A percentile compares a stretch with the other conserved stretches of the same genome.
Conservation (phyloP, 1,140 invertebrate genomes). For the Oryzaephilus surinamensis region DNA sequence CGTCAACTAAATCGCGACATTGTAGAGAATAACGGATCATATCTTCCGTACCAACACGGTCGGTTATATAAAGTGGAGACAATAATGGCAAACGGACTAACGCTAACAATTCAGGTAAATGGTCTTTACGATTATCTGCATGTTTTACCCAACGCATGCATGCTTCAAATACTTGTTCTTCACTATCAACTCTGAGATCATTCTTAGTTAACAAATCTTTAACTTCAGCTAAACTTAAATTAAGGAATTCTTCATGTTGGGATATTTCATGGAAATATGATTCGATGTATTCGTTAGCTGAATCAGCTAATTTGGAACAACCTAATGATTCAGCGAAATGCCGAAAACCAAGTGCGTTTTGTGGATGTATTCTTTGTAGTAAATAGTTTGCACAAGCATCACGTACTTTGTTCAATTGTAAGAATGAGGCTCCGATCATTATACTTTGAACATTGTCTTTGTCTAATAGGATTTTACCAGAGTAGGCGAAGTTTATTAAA, state of each 20-base stretch:
- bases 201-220: conserved; percentile 64
- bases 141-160: conserved; percentile 75
- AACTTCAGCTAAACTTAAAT: conserved; percentile 52
- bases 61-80: conserved; percentile 72
- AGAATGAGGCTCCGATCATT: conserved; percentile 78
- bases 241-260: conserved; percentile 67
- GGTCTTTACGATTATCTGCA: conserved; percentile 44
- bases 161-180: conserved; percentile 73
- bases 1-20: conserved; percentile 71
- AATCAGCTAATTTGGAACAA: conserved; percentile 58
- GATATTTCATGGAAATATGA: conserved; percentile 74
- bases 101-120: conserved; percentile 61
- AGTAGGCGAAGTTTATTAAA: conserved; percentile 82
- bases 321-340: conserved; percentile 75
- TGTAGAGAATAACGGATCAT: conserved; percentile 63
- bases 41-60: conserved; percentile 74
- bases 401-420: conserved; percentile 70
- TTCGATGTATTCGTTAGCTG: conserved; percentile 73
- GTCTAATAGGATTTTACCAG: conserved; percentile 66
- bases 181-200: conserved; percentile 62
- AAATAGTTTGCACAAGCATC: conserved; percentile 79
- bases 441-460: conserved; percentile 75
- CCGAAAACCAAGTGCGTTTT: conserved; percentile 75
- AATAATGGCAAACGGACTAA: conserved; percentile 71
- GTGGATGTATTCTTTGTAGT: conserved; percentile 65